phyloP scores from a whole-genome alignment of 2,113 vertebrate genomes.

The Sorex fumeus region DNA sequence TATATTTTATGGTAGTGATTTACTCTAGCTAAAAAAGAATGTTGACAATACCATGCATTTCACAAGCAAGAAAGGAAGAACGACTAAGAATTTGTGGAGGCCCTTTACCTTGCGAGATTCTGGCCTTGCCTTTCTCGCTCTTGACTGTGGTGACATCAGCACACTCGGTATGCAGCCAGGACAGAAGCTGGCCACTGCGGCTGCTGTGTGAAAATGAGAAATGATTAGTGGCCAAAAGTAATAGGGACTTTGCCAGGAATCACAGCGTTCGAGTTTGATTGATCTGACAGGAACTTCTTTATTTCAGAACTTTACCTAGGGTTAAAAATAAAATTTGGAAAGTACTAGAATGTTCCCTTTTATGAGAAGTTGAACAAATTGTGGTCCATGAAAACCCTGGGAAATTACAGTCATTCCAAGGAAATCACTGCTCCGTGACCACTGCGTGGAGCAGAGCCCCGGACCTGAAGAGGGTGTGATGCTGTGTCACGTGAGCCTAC shows the following conservation, averaged over 20 bases:
- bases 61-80: conserved; percentile 46
- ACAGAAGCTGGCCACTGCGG: conserved; percentile 24
- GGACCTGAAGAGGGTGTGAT: conserved; percentile 29
- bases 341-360: conserved; percentile 52
- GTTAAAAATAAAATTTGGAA: conserved; percentile 76
- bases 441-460: conserved; percentile 53
- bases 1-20: not conserved
- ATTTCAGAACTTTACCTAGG: conserved; percentile 59
- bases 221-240: conserved; percentile 31
- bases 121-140: too few relatives aligned
- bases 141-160: too few relatives aligned
- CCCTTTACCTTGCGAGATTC: not conserved
- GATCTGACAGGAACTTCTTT: conserved; percentile 25
- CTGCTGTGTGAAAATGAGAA: conserved; percentile 54
- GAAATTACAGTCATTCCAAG: conserved; percentile 64
- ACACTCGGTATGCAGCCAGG: conserved; percentile 36
- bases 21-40: conserved; percentile 16
- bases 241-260: conserved; percentile 47
- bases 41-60: conserved; percentile 14
- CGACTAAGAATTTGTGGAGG: not conserved
- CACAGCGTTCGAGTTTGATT: conserved; percentile 58
- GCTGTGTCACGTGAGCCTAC: too few relatives aligned
- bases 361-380: conserved; percentile 63
- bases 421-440: conserved; percentile 52
- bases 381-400: conserved; percentile 51